Percentiles rank a stretch among this genome's conserved stretches.
Evolutionary conservation across 2,797 vertebrate species (phyloP).

Genomic region (Rachycentron canadum): DNA sequence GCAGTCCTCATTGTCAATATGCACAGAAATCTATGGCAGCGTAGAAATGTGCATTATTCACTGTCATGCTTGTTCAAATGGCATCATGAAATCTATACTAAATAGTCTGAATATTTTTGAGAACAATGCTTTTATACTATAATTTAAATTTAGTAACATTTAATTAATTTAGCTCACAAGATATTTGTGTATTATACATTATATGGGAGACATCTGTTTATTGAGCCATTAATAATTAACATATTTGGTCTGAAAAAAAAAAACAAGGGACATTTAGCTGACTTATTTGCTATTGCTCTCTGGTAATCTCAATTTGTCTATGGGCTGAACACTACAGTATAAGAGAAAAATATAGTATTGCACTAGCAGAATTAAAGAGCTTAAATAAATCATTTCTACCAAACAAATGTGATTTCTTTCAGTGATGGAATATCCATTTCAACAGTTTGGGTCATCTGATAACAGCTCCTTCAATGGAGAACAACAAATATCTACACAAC

Average conservation of each 20-base stretch:
- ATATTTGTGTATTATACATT: not conserved
- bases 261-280: conserved; percentile 40
- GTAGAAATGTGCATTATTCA: not conserved
- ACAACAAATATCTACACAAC: not conserved
- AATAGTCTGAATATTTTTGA: not conserved
- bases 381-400: accelerated
- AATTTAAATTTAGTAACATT: not conserved
- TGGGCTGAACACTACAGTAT: not conserved
- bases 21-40: not conserved
- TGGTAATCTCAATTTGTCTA: not conserved
- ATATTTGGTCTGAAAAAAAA: conserved; percentile 47
- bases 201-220: conserved; percentile 24
- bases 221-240: conserved; percentile 64
- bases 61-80: not conserved
- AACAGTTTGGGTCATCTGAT: conserved; percentile 60
- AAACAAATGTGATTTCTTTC: not conserved
- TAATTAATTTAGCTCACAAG: not conserved
- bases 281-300: conserved; percentile 5
- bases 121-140: not conserved
- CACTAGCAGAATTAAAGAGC: not conserved
- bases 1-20: not conserved
- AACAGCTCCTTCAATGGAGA: not conserved
- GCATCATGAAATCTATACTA: not conserved
- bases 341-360: not conserved
- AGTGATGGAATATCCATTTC: conserved; percentile 78